Evolutionary conservation across 1,140 invertebrate species (phyloP).

Genomic region (Lasioglossum baleicum): DNA sequence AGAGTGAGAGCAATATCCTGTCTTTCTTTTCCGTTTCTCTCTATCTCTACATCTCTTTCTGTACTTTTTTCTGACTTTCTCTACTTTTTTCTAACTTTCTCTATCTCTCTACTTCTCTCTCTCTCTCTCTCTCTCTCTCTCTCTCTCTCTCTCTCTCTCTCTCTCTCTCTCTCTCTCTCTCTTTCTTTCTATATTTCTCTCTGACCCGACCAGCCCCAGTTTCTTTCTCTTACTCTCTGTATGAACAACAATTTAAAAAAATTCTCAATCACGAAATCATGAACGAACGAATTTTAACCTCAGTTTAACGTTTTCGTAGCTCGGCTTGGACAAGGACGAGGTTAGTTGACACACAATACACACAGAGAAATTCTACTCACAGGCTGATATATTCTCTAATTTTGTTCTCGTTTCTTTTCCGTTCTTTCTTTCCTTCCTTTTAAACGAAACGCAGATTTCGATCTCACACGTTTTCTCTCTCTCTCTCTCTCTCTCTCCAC

Average conservation of each 20-base stretch:
- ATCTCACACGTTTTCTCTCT: conserved; percentile 46
- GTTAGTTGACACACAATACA: conserved; percentile 81
- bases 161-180: neutral
- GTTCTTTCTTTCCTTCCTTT: neutral
- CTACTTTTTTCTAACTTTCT: neutral
- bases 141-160: neutral
- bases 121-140: neutral
- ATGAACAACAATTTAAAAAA: conserved; percentile 41
- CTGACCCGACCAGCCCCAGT: too few relatives aligned
- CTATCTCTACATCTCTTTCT: neutral
- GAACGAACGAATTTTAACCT: conserved; percentile 75
- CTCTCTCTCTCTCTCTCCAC: neutral
- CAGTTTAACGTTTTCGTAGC: conserved; percentile 84
- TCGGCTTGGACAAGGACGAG: conserved; percentile 93
- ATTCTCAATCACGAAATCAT: conserved; percentile 36
- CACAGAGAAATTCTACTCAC: conserved; percentile 65
- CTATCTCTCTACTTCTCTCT: neutral
- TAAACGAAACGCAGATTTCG: conserved; percentile 53
- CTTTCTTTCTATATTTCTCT: neutral
- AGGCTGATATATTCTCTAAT: conserved; percentile 46
- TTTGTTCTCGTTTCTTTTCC: conserved; percentile 21
- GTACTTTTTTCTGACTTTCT: neutral
- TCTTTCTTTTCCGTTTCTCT: neutral
- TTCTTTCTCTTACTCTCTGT: neutral
- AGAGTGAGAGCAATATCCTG: neutral